Conservation (phyloP, 2,888 invertebrate genomes). For the Achlya flavicornis region DNA sequence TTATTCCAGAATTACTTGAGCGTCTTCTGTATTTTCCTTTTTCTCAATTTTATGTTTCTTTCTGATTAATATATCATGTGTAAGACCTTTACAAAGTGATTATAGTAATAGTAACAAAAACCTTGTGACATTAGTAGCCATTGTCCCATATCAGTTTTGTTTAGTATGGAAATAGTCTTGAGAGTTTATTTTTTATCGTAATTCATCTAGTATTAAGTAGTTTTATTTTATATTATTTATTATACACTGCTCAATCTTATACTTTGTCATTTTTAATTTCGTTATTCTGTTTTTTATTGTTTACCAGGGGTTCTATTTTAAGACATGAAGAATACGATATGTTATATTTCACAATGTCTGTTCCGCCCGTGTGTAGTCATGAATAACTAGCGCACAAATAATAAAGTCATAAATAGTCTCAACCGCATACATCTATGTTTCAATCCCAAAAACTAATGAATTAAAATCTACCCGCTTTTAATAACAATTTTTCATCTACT, state of each 20-base stretch:
- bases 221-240: conserved; percentile 63
- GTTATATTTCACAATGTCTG: too few species aligned
- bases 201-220: conserved; percentile 54
- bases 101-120: not conserved
- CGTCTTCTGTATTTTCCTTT: too few species aligned
- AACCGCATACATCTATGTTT: too few species aligned
- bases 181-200: conserved; percentile 29
- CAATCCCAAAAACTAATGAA: too few species aligned
- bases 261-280: conserved; percentile 38
- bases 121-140: conserved; percentile 6
- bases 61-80: not conserved
- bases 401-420: too few species aligned
- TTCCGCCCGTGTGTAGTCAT: too few species aligned
- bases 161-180: conserved; percentile 11
- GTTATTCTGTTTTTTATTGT: conserved; percentile 33
- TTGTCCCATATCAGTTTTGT: not conserved
- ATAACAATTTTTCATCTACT: not conserved
- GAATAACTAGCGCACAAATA: too few species aligned
- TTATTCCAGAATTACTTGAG: too few species aligned
- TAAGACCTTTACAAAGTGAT: not conserved
- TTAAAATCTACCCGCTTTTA: conserved; percentile 4
- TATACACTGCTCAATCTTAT: conserved; percentile 65
- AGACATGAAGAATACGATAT: conserved; percentile 7
- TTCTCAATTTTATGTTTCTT: too few species aligned
- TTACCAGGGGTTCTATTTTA: conserved; percentile 29